Percentiles rank a stretch among this genome's conserved stretches.
phyloP scores from a whole-genome alignment of 2,797 vertebrate species.

The Garrulus glandarius region DNA sequence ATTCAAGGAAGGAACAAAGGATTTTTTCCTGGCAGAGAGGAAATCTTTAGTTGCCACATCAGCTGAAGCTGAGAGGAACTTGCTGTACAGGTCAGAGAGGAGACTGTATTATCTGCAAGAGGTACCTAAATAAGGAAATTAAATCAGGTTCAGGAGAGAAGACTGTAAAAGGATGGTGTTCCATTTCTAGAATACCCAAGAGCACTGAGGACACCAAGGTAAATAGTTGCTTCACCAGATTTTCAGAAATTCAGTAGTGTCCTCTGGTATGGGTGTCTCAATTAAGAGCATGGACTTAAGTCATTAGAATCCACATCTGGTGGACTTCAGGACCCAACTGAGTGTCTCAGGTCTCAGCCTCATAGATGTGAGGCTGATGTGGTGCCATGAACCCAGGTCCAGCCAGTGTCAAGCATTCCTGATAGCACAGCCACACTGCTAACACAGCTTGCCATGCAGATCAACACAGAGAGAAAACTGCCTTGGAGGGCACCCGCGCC shows the following conservation, averaged over 20 bases:
- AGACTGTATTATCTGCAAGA: background rate
- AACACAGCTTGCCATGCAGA: accelerated
- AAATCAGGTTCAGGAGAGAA: background rate
- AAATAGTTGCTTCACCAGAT: background rate
- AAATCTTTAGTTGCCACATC: background rate
- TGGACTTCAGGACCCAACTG: background rate
- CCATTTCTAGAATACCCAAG: background rate
- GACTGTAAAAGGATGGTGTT: background rate
- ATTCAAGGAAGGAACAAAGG: background rate
- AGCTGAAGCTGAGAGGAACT: constrained; percentile 9
- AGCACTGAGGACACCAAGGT: background rate
- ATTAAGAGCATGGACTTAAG: background rate
- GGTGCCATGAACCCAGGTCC: background rate
- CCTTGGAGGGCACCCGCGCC: background rate
- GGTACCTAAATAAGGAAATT: background rate
- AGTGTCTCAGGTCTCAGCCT: background rate
- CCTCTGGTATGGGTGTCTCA: background rate
- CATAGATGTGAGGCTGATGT: background rate
- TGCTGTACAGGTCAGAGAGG: background rate
- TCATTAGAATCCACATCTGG: background rate
- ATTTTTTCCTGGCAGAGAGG: background rate
- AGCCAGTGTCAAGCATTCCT: background rate
- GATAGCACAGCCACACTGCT: background rate
- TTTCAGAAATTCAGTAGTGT: background rate
- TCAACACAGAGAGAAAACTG: accelerated